Conservation (phyloP, 2,113 vertebrate genomes). For the Esox niger region DNA sequence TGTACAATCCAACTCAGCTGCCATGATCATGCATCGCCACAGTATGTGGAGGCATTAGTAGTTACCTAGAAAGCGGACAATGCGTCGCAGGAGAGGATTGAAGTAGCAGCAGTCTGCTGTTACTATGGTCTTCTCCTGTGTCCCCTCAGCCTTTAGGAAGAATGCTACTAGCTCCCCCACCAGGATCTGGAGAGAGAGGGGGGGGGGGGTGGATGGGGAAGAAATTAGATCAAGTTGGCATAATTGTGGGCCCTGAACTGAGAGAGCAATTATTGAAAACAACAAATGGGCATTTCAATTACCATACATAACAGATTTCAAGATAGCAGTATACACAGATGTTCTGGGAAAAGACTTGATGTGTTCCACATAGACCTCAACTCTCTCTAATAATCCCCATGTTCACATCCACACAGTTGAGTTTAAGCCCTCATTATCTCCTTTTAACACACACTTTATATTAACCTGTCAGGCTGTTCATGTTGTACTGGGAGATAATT, state of each 20-base stretch:
- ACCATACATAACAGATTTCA: no score
- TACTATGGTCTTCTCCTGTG: constrained; percentile 84
- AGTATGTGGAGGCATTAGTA: background rate
- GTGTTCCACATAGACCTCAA: background rate
- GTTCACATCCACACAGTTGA: background rate
- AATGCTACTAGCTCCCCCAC: constrained; percentile 82
- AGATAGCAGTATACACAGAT: no score
- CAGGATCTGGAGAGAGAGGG: constrained; percentile 72
- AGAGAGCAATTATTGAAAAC: no score
- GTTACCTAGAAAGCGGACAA: constrained; percentile 87
- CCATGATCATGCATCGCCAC: no score
- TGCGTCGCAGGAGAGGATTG: constrained; percentile 84
- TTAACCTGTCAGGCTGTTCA: no score
- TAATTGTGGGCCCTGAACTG: no score
- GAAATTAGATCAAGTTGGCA: no score
- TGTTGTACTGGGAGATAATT: no score
- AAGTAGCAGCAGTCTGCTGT: constrained; percentile 89
- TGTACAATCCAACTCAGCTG: no score
- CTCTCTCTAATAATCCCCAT: background rate
- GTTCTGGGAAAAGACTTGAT: background rate
- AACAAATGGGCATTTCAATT: no score
- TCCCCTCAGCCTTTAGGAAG: constrained; percentile 75
- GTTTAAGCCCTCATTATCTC: background rate
- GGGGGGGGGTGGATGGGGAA: no score
- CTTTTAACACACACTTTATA: no score